phyloP scores from a whole-genome alignment of 2,797 vertebrate genomes.

The Enteromius thamalakanensis region DNA sequence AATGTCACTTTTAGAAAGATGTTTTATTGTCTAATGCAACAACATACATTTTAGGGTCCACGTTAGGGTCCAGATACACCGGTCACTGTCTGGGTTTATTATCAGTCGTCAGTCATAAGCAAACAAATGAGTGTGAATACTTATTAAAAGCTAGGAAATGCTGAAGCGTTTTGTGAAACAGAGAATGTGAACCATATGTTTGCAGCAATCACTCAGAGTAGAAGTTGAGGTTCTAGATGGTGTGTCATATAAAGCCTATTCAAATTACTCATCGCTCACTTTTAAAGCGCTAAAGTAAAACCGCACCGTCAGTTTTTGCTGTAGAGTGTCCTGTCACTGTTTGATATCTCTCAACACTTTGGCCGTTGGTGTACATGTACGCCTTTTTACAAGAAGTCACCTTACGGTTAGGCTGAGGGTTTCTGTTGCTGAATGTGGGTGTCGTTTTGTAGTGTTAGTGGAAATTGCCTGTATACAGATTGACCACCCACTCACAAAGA shows the following conservation, averaged over 20 bases:
- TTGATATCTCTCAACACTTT: background rate
- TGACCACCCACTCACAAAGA: slow-evolving; percentile 38
- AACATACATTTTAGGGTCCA: background rate
- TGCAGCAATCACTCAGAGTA: slow-evolving; percentile 7
- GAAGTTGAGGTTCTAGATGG: background rate
- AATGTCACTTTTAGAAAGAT: background rate
- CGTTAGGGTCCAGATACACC: background rate
- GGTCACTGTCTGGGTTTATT: background rate
- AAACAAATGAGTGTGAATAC: background rate
- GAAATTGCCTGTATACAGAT: slow-evolving; percentile 20
- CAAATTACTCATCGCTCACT: background rate
- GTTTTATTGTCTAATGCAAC: background rate
- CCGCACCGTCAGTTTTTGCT: background rate
- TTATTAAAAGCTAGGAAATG: background rate
- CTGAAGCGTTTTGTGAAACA: background rate
- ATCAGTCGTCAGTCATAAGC: background rate
- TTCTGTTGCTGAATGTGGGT: slow-evolving; percentile 17
- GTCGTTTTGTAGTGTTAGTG: slow-evolving; percentile 19
- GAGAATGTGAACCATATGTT: slow-evolving; percentile 13
- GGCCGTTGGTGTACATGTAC: background rate
- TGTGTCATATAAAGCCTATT: background rate
- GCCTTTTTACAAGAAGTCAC: slow-evolving; percentile 23
- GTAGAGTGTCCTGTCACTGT: slow-evolving; percentile 3
- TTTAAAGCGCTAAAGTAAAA: slow-evolving; percentile 10
- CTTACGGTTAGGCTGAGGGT: slow-evolving; percentile 4